Conservation (phyloP, 2,797 vertebrate species). For the Borostomias antarcticus region DNA sequence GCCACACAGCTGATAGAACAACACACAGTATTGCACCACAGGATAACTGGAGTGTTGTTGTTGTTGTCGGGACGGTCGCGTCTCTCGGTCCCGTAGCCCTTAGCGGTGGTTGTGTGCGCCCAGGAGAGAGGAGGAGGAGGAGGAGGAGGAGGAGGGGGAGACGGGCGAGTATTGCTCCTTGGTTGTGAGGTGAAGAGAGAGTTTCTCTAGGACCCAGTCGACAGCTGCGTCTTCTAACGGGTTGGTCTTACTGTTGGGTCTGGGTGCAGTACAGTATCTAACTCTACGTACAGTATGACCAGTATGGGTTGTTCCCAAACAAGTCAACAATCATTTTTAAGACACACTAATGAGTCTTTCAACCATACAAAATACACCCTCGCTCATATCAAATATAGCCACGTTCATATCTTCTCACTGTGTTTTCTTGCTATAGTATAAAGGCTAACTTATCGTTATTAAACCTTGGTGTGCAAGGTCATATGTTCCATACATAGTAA, state of each 20-base stretch:
- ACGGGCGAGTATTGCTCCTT: slow-evolving; percentile 59
- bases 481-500: too few species aligned
- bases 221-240: too few species aligned
- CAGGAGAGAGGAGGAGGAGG: neutral
- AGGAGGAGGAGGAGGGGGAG: neutral
- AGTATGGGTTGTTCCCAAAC: neutral
- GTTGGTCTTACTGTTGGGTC: too few species aligned
- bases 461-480: too few species aligned
- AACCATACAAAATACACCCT: neutral
- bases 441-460: too few species aligned
- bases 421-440: slow-evolving; percentile 9
- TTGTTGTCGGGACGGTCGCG: slow-evolving; percentile 9
- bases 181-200: slow-evolving; percentile 37
- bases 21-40: slow-evolving; percentile 18
- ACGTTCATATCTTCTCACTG: slow-evolving; percentile 4
- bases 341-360: neutral
- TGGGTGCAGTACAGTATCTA: too few species aligned
- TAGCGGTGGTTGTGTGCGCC: slow-evolving; percentile 54
- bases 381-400: neutral
- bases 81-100: slow-evolving; percentile 63
- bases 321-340: neutral
- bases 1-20: slow-evolving; percentile 24
- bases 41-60: slow-evolving; percentile 1
- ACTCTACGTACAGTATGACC: slow-evolving; percentile 14
- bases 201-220: neutral